These are phyloP conservation scores for Catocala sponsa DNA, from an alignment of 2,888 invertebrate genomes.

Conservation along the genomic window DNA sequence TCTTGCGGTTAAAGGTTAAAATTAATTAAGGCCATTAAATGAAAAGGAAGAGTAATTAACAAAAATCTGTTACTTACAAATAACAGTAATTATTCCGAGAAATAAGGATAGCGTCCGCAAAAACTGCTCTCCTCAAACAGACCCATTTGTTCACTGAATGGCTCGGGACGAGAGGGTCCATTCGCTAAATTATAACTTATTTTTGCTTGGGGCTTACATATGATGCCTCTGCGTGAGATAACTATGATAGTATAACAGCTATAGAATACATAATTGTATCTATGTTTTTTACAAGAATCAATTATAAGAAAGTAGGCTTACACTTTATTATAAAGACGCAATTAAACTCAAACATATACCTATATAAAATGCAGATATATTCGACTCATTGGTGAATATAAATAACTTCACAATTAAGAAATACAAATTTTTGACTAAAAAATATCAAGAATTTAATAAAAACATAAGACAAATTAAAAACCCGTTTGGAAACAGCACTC, in stretches of 20 bases:
- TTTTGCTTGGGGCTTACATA: conserved; percentile 56
- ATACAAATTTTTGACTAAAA: background rate
- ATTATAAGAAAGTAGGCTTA: too few relatives aligned
- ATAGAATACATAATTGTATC: background rate
- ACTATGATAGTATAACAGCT: conserved; percentile 16
- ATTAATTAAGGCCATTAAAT: conserved; percentile 13
- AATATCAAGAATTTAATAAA: conserved; percentile 1
- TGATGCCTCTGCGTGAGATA: conserved; percentile 37
- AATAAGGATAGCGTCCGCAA: conserved; percentile 67
- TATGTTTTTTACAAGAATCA: too few relatives aligned
- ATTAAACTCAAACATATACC: too few relatives aligned
- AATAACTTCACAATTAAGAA: background rate
- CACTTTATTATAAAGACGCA: too few relatives aligned
- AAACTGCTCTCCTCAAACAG: conserved; percentile 68
- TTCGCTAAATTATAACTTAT: conserved; percentile 70
- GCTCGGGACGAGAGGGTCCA: conserved; percentile 67
- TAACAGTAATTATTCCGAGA: conserved; percentile 61
- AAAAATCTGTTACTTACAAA: conserved; percentile 47
- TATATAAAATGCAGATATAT: background rate
- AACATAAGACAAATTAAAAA: conserved; percentile 17
- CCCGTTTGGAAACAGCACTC: conserved; percentile 15
- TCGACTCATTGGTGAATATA: background rate
- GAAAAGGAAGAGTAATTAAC: conserved; percentile 27
- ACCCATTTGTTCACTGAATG: conserved; percentile 70
- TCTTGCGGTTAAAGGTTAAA: conserved; percentile 20